These are phyloP conservation scores for Cylindroiulus punctatus DNA, from an alignment of 2,888 invertebrate genomes.

Conservation along the genomic window DNA sequence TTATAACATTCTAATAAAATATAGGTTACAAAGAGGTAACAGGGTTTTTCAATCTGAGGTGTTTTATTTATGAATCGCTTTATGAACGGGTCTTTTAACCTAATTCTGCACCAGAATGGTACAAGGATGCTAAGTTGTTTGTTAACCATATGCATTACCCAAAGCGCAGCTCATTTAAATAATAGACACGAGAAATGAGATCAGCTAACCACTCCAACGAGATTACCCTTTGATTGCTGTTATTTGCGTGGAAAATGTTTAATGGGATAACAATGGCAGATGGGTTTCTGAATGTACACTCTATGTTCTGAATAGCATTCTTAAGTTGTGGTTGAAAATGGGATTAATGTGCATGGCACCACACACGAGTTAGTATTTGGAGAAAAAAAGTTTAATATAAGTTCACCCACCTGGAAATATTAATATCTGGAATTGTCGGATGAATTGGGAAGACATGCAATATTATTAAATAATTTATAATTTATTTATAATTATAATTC, in stretches of 20 bases:
- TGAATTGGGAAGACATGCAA: no score
- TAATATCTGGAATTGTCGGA: no score
- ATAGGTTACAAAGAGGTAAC: slow-evolving; percentile 33
- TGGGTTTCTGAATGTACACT: no score
- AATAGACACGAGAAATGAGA: neutral
- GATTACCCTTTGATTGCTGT: neutral
- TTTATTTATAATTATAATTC: no score
- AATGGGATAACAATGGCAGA: no score
- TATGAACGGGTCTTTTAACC: slow-evolving; percentile 26
- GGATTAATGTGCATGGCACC: no score
- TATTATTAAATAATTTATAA: no score
- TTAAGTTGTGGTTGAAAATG: no score
- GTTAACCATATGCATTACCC: neutral
- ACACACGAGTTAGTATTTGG: no score
- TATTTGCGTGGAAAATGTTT: neutral
- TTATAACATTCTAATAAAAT: neutral
- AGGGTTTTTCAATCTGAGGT: neutral
- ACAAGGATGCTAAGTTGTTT: neutral
- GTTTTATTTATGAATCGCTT: slow-evolving; percentile 21
- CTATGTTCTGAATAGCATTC: no score
- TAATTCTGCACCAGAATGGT: neutral
- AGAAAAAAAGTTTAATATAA: no score
- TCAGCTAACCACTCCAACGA: neutral
- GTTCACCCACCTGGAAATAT: no score
- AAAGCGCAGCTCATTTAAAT: neutral